Base-by-base conservation (phyloP, 1,140 invertebrate species). In the Hylaeus volcanicus region DNA sequence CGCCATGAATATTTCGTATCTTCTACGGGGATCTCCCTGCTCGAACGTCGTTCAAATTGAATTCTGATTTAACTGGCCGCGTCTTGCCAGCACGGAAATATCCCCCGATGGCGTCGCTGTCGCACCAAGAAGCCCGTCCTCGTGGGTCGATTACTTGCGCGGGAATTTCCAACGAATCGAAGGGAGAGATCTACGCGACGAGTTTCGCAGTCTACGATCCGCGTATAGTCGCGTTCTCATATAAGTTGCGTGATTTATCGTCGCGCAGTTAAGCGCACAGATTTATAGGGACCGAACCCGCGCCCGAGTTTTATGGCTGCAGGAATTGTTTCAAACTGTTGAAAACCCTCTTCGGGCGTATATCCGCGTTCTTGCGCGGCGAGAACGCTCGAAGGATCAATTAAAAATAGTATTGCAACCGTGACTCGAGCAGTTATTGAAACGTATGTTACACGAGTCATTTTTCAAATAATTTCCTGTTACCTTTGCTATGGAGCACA, bases 31-130 rank as follows among this genome's bases (percentile, higher is more conserved):
- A 88, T 87, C 85, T 86, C 56, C 61, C 71, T 48, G 56, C 63
- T 37, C 79, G 77, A 79, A 66, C 77, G 64, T 78, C 72, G 78
- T 75, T 82, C 64, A 80, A 89, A 89, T 89, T 89, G 86, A 88
- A 88, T 85, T 88, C 80, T 89, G 85, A 89, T 89, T 89, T 85
- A 89, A 77, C 64, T 74, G 64, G 45, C 72, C 53, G 73, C 69
- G 53, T 71, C 73, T 83, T 78, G 82, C 61, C 70, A 51, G 53
- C 70, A 56, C 77, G 65, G 55, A 68, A 80, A 66, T 74, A 74
- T 68, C 72, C 64, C 55, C 37, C 43, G 63, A n/a, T 43, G 56
- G 41, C 64, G 64, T 66, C 45, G 65, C 5, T 9, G 12, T 12
- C 15, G 68, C 2, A n/a, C 43, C 26, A 39, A 37, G 39, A 26